Evolutionary conservation across 2,888 invertebrate genomes (phyloP).

Genomic region (Leptarthrus brevirostris): DNA sequence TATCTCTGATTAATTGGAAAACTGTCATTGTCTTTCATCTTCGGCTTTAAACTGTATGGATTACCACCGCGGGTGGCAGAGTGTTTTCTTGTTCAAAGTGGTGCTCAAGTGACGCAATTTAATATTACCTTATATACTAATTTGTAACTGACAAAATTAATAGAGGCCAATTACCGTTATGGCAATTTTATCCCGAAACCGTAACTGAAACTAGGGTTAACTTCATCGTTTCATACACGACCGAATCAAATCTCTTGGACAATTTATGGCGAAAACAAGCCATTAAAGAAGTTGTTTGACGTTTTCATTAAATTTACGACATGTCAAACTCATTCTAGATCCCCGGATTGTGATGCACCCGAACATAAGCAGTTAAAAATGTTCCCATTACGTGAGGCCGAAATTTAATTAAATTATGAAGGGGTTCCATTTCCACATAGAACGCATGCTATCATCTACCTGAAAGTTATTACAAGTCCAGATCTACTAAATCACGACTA

Average conservation of each 20-base stretch:
- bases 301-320: conserved; percentile 54
- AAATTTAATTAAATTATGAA: conserved; percentile 48
- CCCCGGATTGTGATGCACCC: conserved; percentile 18
- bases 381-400: conserved; percentile 2
- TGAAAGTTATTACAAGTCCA: conserved; percentile 3
- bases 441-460: conserved; percentile 22
- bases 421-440: not conserved
- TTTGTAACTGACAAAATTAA: conserved; percentile 25
- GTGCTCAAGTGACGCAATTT: too few relatives aligned
- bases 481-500: conserved; percentile 4
- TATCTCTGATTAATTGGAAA: not conserved
- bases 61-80: too few relatives aligned
- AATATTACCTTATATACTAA: conserved; percentile 7
- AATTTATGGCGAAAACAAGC: conserved; percentile 38
- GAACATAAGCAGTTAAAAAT: not conserved
- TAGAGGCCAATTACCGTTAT: conserved; percentile 11
- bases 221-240: not conserved
- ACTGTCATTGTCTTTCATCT: too few relatives aligned
- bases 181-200: conserved; percentile 24
- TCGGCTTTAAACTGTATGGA: too few relatives aligned
- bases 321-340: conserved; percentile 45
- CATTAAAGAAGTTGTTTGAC: conserved; percentile 47
- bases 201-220: conserved; percentile 32
- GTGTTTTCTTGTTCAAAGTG: too few relatives aligned
- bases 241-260: conserved; percentile 4